A percentile compares a stretch with the other conserved stretches of the same genome.
Conservation (phyloP, 2,113 vertebrate genomes). For the Brachionichthys hirsutus region DNA sequence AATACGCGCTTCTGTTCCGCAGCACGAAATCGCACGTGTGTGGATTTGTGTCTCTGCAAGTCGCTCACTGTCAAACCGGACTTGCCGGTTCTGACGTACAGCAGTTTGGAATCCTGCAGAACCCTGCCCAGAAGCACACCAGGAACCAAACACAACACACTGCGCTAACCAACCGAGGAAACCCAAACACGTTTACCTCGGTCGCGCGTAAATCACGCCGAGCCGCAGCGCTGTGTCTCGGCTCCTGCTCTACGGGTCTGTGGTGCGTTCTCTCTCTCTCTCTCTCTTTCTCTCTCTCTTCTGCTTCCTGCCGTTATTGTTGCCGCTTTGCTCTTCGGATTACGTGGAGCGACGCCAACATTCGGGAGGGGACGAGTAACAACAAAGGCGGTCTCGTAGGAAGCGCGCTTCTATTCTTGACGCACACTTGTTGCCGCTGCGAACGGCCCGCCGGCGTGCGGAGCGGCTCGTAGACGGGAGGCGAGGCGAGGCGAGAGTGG, state of each 20-base stretch:
- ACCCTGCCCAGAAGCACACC: conserved; percentile 44
- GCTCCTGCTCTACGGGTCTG: neutral
- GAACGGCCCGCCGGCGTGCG: no score
- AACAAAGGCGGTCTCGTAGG: neutral
- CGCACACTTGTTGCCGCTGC: no score
- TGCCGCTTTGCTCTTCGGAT: conserved; percentile 15
- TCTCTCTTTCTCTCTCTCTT: neutral
- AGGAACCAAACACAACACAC: neutral
- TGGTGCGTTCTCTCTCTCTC: neutral
- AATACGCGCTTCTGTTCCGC: conserved; percentile 4
- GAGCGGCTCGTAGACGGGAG: neutral
- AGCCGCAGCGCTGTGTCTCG: conserved; percentile 14
- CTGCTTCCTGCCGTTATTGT: conserved; percentile 2
- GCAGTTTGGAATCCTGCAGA: conserved; percentile 52
- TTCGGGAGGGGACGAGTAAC: conserved; percentile 7
- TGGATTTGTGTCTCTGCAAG: conserved; percentile 4
- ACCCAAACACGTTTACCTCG: conserved; percentile 13
- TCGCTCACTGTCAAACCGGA: conserved; percentile 29
- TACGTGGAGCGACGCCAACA: conserved; percentile 15
- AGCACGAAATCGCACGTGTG: conserved; percentile 9
- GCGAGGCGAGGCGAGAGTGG: no score
- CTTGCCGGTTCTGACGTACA: conserved; percentile 57
- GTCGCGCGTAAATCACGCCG: conserved; percentile 5
- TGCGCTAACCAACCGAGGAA: neutral
- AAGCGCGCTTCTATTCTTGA: neutral